phyloP scores from a whole-genome alignment of 2,113 vertebrate genomes.

The Mustela lutreola region DNA sequence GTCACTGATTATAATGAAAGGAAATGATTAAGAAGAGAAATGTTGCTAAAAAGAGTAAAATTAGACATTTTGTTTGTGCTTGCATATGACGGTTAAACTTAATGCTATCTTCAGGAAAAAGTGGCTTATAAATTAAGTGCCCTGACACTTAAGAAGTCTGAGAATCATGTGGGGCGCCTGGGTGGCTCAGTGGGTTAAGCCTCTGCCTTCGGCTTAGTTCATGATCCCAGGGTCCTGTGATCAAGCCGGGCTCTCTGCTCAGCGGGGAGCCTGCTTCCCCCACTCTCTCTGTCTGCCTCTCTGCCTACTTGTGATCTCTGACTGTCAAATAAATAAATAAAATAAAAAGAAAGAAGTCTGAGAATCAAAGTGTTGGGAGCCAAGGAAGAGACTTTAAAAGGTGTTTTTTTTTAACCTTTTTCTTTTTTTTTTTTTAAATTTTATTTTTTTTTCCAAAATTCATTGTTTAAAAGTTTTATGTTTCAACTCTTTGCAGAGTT shows the following conservation, averaged over 20 bases:
- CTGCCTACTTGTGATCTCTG: too few relatives aligned
- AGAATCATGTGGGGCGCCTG: not conserved
- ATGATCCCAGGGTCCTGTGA: too few relatives aligned
- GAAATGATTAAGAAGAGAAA: conserved; percentile 73
- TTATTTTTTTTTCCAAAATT: too few relatives aligned
- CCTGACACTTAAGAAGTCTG: conserved; percentile 66
- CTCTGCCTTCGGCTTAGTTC: too few relatives aligned
- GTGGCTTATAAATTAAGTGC: conserved; percentile 63
- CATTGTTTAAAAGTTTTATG: too few relatives aligned
- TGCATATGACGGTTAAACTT: not conserved
- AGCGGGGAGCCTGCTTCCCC: too few relatives aligned
- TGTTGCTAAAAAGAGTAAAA: conserved; percentile 66
- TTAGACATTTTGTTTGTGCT: conserved; percentile 48
- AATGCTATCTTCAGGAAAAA: conserved; percentile 59
- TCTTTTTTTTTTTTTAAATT: too few relatives aligned
- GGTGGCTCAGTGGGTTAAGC: too few relatives aligned
- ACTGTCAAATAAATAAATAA: too few relatives aligned
- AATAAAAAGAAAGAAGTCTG: conserved; percentile 21
- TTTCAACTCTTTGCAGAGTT: conserved; percentile 2
- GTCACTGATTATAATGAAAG: conserved; percentile 60
- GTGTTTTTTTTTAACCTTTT: not conserved
- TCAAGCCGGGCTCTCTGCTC: too few relatives aligned
- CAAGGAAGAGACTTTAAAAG: not conserved
- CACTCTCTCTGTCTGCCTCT: too few relatives aligned
- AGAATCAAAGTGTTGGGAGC: not conserved